Percentiles rank a stretch among this genome's conserved stretches.
These are phyloP conservation scores for Riptortus pedestris DNA, from an alignment of 1,140 invertebrate genomes.

Conservation along the genomic window DNA sequence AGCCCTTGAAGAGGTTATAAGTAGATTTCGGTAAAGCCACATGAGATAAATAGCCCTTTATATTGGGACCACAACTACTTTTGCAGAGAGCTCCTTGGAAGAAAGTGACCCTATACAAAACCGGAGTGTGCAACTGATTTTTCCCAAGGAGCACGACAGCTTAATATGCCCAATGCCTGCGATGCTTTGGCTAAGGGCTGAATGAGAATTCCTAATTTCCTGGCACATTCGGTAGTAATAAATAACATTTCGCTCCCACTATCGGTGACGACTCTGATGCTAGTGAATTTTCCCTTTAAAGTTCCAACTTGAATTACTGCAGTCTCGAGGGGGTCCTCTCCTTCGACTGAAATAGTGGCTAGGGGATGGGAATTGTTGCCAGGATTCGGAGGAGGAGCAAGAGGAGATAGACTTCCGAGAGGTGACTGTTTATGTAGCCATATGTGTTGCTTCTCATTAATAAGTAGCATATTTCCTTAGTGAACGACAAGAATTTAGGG, in stretches of 20 bases:
- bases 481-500: neutral
- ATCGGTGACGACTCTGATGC: neutral
- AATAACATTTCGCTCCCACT: neutral
- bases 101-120: neutral
- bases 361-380: neutral
- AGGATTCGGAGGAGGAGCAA: neutral
- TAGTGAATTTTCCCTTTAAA: neutral
- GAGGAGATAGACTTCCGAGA: neutral
- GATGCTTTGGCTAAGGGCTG: no score
- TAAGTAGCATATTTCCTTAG: neutral
- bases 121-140: neutral
- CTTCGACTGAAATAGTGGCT: neutral
- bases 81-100: neutral
- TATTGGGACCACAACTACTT: no score
- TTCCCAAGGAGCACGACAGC: neutral
- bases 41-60: no score
- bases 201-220: neutral
- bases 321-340: neutral
- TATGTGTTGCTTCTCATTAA: neutral
- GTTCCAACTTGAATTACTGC: neutral
- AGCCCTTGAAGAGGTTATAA: no score
- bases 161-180: no score
- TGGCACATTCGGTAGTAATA: neutral
- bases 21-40: no score
- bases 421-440: neutral